Base-by-base conservation (phyloP, 2,797 vertebrate genomes). In the Glyptemys insculpta region DNA sequence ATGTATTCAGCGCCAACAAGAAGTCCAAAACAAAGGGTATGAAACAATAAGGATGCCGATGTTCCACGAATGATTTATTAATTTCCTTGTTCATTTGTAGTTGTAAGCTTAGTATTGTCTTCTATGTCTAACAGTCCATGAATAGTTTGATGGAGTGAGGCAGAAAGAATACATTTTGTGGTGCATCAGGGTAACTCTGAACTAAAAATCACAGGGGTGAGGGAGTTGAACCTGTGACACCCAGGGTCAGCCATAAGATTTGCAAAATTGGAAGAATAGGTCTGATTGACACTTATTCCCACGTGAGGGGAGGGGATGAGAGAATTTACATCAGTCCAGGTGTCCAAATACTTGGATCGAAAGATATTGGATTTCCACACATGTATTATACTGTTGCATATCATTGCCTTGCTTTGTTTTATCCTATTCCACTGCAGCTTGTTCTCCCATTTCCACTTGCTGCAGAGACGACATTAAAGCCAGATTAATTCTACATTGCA, bases 81-180 rank as follows among this genome's bases (percentile, higher is more conserved):
- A 94, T 92, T 81, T 56, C 91, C 90, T 96, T 96, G 93, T 95
- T 96, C 89, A 0, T 94, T 93, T 92, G 81, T 93, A 88, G 92
- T 86, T 88, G 53, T 83, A 52, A 49, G 82, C 3, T 54, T 37
- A 86, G 83, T 87, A 4, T 82, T 83, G 85, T 94, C 27, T 93
- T 15, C 31, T 87, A 65, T 79, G 10, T 59, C 27, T 90, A 68
- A 81, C 53, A 91, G 87, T 83, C 76, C 14, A 0, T 53, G 76
- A 94, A 90, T n/a, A 31, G 54, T 83, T 54, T 88, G 50, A 34
- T 59, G 85, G 83, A 82, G 47, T 41, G 92, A 90, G 74, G 37
- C 86, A 49, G 81, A 76, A 89, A 62, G 79, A 92, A 79, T 85
- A 82, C 56, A 86, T 86, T 57, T 89, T 68, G n/a, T 56, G 47